Percentiles rank a stretch among this genome's conserved stretches.
phyloP scores from a whole-genome alignment of 2,113 vertebrate species.

The Datnioides undecimradiatus region DNA sequence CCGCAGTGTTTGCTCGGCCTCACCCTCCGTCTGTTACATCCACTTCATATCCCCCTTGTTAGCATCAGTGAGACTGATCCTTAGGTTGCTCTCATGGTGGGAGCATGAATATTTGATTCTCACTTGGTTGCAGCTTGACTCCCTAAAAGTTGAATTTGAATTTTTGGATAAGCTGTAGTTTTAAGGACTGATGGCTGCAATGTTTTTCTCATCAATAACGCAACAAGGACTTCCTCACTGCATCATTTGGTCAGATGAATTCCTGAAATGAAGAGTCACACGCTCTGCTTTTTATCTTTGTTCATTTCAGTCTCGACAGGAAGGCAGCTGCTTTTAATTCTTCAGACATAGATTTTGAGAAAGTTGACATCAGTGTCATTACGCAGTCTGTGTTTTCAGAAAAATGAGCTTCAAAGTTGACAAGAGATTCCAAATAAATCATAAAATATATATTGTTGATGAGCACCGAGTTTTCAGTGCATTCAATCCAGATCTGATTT shows the following conservation, averaged over 20 bases:
- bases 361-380: slow-evolving; percentile 24
- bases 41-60: slow-evolving; percentile 63
- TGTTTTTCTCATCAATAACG: not conserved
- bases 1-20: slow-evolving; percentile 75
- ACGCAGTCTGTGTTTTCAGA: slow-evolving; percentile 9
- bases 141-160: slow-evolving; percentile 13
- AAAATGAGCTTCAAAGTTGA: not conserved
- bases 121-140: not conserved
- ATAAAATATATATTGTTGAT: not conserved
- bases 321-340: slow-evolving; percentile 15
- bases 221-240: not conserved
- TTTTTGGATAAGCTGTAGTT: slow-evolving; percentile 11
- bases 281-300: not conserved
- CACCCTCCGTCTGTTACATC: slow-evolving; percentile 65
- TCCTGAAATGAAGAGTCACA: not conserved
- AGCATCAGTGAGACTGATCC: slow-evolving; percentile 51
- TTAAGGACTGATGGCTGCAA: slow-evolving; percentile 2
- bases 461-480: not conserved
- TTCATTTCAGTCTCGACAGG: not conserved
- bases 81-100: slow-evolving; percentile 28
- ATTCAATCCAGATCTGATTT: slow-evolving; percentile 2
- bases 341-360: slow-evolving; percentile 4
- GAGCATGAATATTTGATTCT: slow-evolving; percentile 58
- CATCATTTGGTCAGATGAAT: not conserved
- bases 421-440: slow-evolving; percentile 13